A percentile compares a stretch with the other conserved stretches of the same genome.
Conservation (phyloP, 2,797 vertebrate genomes). For the Anisognathus igniventris region DNA sequence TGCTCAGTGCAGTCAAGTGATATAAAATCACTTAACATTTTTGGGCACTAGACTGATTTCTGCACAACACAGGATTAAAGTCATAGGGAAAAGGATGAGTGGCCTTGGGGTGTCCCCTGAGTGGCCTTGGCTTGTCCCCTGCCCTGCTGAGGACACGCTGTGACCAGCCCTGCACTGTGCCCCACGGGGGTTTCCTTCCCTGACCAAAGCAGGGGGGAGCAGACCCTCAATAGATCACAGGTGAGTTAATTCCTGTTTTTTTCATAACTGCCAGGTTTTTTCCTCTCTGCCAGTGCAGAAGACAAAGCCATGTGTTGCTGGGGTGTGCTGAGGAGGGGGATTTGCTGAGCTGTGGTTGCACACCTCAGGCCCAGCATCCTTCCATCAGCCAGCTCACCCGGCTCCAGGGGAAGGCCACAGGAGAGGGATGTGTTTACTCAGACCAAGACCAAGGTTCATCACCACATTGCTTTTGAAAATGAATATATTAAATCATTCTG, state of each 20-base stretch:
- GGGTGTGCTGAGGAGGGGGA: not conserved
- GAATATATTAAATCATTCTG: not conserved
- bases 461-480: not conserved
- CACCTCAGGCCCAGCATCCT: not conserved
- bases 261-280: not conserved
- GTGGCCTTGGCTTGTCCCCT: not conserved
- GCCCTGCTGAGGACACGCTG: not conserved
- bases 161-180: not conserved
- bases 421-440: not conserved
- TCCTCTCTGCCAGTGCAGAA: not conserved
- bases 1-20: not conserved
- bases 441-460: not conserved
- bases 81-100: too few relatives aligned
- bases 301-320: not conserved
- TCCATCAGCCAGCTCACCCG: not conserved
- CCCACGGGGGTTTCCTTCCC: not conserved
- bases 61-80: too few relatives aligned
- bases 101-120: fast-evolving
- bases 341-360: not conserved
- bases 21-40: too few relatives aligned
- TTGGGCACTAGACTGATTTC: too few relatives aligned
- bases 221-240: not conserved
- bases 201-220: not conserved
- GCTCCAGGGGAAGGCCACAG: not conserved
- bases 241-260: not conserved